Conservation (phyloP, 1,140 invertebrate genomes). For the Agrypnia vestita region DNA sequence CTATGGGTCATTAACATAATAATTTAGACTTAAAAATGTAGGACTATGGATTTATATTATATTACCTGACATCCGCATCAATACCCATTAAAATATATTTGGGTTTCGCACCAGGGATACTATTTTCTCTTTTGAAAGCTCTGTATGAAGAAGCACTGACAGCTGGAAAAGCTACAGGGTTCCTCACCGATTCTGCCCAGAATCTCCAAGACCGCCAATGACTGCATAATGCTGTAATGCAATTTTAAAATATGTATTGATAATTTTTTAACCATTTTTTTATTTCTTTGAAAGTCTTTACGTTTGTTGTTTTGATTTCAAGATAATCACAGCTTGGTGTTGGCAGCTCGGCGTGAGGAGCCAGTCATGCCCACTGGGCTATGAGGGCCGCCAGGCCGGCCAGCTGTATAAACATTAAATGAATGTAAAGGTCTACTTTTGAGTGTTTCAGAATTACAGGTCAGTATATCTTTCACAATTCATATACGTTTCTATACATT, state of each 20-base stretch:
- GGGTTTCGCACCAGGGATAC: constrained; percentile 61
- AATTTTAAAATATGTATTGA: constrained; percentile 20
- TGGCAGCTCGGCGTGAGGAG: too few species aligned
- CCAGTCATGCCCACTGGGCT: too few species aligned
- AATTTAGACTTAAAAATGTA: neutral
- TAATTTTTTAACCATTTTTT: neutral
- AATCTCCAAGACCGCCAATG: constrained; percentile 79
- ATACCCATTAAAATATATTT: constrained; percentile 69
- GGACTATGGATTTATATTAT: too few species aligned
- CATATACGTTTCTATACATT: too few species aligned
- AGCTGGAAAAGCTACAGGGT: constrained; percentile 72
- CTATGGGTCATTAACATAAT: neutral
- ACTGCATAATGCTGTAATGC: constrained; percentile 76
- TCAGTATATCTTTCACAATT: neutral
- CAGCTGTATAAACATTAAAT: too few species aligned
- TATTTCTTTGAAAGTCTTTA: neutral
- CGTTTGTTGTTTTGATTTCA: too few species aligned
- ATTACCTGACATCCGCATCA: constrained; percentile 67
- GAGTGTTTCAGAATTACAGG: too few species aligned
- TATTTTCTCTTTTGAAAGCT: constrained; percentile 69
- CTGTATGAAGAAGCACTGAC: constrained; percentile 72
- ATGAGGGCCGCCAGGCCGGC: too few species aligned
- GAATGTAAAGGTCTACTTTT: too few species aligned
- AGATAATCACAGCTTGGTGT: too few species aligned
- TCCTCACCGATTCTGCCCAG: constrained; percentile 77